These are phyloP conservation scores for Steinernema hermaphroditum DNA, from an alignment of 2,888 invertebrate species.

Conservation along the genomic window DNA sequence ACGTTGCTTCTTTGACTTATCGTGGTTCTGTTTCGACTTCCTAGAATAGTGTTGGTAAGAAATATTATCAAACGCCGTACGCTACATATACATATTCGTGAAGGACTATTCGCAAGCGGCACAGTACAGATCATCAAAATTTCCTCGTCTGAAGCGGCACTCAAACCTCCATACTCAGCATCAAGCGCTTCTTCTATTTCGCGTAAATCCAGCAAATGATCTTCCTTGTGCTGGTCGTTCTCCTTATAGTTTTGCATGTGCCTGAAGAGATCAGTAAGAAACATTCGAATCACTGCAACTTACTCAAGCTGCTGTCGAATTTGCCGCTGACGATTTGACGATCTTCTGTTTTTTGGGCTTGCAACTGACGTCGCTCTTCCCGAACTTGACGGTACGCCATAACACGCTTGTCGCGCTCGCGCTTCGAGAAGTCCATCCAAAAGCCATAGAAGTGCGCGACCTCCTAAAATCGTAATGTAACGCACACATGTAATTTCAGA, in stretches of 20 bases:
- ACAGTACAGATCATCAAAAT: constrained; percentile 74
- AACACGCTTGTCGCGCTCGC: constrained; percentile 90
- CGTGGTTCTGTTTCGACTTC: constrained; percentile 68
- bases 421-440: constrained; percentile 90
- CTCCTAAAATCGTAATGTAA: constrained; percentile 69
- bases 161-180: constrained; percentile 45
- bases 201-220: constrained; percentile 72
- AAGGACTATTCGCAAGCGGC: constrained; percentile 91
- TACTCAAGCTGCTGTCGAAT: constrained; percentile 58
- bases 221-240: constrained; percentile 56
- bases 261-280: constrained; percentile 44
- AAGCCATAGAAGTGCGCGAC: constrained; percentile 87
- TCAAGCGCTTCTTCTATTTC: constrained; percentile 77
- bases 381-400: constrained; percentile 70
- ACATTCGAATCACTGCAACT: constrained; percentile 16
- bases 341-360: constrained; percentile 77
- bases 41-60: constrained; percentile 37
- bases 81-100: constrained; percentile 79
- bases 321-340: constrained; percentile 68
- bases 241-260: constrained; percentile 68
- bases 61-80: background rate
- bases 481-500: no score
- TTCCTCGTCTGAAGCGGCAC: constrained; percentile 36
- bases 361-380: constrained; percentile 80
- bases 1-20: constrained; percentile 70